Conservation (phyloP, 30 jellyfish, hydroid and myxozoan genomes). For the Catostylus mosaicus region DNA sequence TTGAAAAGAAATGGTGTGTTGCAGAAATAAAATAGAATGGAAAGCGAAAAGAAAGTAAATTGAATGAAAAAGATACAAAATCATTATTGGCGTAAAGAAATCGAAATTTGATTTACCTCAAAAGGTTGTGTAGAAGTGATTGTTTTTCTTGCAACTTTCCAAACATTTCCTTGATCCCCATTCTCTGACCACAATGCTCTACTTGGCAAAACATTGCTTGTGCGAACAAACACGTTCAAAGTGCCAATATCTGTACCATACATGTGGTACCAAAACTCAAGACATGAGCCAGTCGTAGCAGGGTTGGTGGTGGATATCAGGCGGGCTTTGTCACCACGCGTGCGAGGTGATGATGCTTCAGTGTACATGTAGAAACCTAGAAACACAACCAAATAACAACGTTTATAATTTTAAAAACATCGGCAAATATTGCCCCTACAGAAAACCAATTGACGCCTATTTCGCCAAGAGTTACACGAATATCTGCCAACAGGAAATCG, state of each 20-base stretch:
- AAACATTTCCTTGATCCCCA: constrained; percentile 88
- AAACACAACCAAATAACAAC: too few species aligned
- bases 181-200: constrained; percentile 86
- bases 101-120: constrained; percentile 40
- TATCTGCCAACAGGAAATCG: too few species aligned
- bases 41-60: too few species aligned
- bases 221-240: constrained; percentile 51
- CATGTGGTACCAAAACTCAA: constrained; percentile 94
- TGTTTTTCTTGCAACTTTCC: constrained; percentile 84
- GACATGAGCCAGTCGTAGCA: constrained; percentile 77
- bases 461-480: too few species aligned
- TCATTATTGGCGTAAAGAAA: background rate
- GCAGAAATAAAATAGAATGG: too few species aligned
- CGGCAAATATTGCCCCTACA: too few species aligned
- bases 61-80: background rate
- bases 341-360: constrained; percentile 90
- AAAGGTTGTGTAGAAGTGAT: constrained; percentile 64
- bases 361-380: constrained; percentile 91
- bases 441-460: too few species aligned
- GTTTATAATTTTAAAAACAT: too few species aligned
- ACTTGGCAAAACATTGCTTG: constrained; percentile 49
- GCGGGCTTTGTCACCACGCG: constrained; percentile 89
- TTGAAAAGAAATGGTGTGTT: too few species aligned
- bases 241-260: constrained; percentile 75
- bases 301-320: constrained; percentile 75